These are phyloP conservation scores for Tachystola acroxantha DNA, from an alignment of 2,888 invertebrate genomes.

Conservation along the genomic window DNA sequence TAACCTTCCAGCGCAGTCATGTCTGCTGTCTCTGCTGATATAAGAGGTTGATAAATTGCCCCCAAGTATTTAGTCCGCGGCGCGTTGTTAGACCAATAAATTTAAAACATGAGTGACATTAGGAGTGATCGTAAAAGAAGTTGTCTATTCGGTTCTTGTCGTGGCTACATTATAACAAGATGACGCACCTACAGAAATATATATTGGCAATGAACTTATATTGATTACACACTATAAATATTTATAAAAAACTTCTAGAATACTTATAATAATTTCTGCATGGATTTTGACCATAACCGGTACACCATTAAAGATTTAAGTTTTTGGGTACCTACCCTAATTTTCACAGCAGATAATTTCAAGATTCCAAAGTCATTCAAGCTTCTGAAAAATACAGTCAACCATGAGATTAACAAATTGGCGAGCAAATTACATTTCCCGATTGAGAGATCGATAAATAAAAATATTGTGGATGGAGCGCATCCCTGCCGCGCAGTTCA, in stretches of 20 bases:
- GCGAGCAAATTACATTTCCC: too few species aligned
- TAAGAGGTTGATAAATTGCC: slow-evolving; percentile 4
- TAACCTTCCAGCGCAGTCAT: too few species aligned
- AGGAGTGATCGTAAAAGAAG: slow-evolving; percentile 37
- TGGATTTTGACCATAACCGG: too few species aligned
- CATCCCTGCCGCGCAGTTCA: slow-evolving; percentile 47
- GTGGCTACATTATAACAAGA: slow-evolving; percentile 45
- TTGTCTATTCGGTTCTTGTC: slow-evolving; percentile 40
- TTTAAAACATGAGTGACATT: slow-evolving; percentile 41
- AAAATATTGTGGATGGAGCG: background rate
- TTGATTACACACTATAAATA: slow-evolving; percentile 3
- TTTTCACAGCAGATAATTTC: too few species aligned
- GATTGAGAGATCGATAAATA: background rate
- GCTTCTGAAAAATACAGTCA: too few species aligned
- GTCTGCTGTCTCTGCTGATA: background rate
- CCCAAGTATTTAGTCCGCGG: slow-evolving; percentile 22
- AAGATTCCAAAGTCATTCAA: too few species aligned
- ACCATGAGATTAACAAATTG: too few species aligned
- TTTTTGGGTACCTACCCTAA: too few species aligned
- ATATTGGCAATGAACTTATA: slow-evolving; percentile 35
- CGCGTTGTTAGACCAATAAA: slow-evolving; percentile 28
- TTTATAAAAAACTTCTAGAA: too few species aligned
- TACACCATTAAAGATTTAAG: too few species aligned
- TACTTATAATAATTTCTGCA: too few species aligned
- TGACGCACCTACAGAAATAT: slow-evolving; percentile 63